Evolutionary conservation across 2,797 vertebrate species (phyloP), one percentile per base, ranked within the genome.

Genomic region (Leptoclinus maculatus): DNA sequence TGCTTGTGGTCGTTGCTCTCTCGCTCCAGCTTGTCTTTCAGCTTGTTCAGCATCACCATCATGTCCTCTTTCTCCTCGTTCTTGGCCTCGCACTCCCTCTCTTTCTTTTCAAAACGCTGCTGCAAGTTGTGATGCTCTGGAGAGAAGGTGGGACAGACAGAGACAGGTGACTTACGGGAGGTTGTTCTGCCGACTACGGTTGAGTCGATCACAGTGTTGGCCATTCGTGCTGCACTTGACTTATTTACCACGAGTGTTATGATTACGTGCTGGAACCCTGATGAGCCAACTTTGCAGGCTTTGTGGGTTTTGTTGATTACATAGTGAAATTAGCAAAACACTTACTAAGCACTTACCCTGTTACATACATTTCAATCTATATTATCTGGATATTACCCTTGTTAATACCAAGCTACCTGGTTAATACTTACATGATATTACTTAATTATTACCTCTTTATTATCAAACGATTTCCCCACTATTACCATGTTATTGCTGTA

Each of bases 61-160:
- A 98, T 97, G 74, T 98, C 98, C 1, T 99, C 97, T 81, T 98
- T 98, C 94, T 99, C 98, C 80, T 97, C 97, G 17, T 96, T 96
- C 94, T 98, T 99, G 83, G 95, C 96, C 0, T 99, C 97, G 9
- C 98, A 99, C 73, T 99, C 98, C 1, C 97, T 77, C 82, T 98
- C 97, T 77, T 98, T 99, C 92, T 98, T 99, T 49, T 99, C 97
- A 78, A 97, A 85, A 65, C 96, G 97, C 91, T 99, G 97, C 87
- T 98, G 97, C 34, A 99, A 92, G 71, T 96, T 97, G 0, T 95
- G 95, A 88, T 98, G 97, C 84, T 99, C 98, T 99, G 94, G 76
- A 93, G 27, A 49, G 17, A 38, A 27, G 3, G 25, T 29, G 21
- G 38, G 12, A 57, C 7, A 19, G 12, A 4, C n/a, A 19, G 25